Percentiles rank a stretch among this genome's conserved stretches.
Evolutionary conservation across 2,113 vertebrate species (phyloP).

Genomic region (Ceyx melanurus): DNA sequence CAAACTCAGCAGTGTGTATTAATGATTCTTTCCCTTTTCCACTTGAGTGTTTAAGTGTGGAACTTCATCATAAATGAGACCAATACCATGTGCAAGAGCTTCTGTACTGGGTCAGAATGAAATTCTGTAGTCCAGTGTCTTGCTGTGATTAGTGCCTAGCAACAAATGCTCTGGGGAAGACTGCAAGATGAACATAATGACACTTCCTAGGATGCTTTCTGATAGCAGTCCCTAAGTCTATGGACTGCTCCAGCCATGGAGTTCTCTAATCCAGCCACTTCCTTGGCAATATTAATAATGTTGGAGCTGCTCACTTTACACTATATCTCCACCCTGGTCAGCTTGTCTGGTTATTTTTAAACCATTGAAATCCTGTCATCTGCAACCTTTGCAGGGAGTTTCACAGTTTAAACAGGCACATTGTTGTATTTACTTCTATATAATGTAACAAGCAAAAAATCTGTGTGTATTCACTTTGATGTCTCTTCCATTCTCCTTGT

Average conservation of each 20-base stretch:
- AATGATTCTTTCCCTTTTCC: background rate
- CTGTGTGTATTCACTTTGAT: too few relatives aligned
- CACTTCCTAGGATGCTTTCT: background rate
- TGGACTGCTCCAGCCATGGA: background rate
- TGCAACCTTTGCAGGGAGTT: background rate
- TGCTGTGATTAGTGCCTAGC: background rate
- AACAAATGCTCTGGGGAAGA: background rate
- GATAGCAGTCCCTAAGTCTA: background rate
- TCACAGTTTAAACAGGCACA: background rate
- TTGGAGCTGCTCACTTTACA: background rate
- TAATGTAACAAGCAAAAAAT: background rate
- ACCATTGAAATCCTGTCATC: background rate
- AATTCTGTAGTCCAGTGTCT: background rate
- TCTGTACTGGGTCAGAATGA: background rate
- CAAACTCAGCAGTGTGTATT: background rate
- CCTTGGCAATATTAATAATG: background rate
- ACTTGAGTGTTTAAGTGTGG: background rate
- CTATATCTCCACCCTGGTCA: background rate
- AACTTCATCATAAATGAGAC: background rate
- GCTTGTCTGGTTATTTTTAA: background rate
- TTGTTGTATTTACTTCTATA: background rate
- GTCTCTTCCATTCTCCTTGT: background rate
- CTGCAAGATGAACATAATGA: background rate
- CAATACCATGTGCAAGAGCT: background rate
- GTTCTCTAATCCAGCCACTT: background rate